Base-by-base conservation (phyloP, 2,888 invertebrate genomes). In the Tolmerus cingulatus region DNA sequence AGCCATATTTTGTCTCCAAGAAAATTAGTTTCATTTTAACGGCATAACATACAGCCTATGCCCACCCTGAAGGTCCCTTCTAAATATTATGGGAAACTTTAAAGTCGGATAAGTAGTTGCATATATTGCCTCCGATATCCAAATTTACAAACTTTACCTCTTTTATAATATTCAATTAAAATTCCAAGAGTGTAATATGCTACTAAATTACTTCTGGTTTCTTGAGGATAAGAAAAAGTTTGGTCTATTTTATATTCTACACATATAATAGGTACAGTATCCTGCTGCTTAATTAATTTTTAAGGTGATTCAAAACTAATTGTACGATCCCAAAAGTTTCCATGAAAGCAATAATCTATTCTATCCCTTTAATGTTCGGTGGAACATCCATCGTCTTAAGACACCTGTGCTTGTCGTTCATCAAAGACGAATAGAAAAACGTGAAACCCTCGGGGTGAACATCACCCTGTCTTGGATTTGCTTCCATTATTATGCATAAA, bases 401-500 rank as follows among this genome's bases (percentile, higher is more conserved):
- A 79, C 79, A 79, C 79, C 79, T 37, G 79, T 14, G 79, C 43
- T 14, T 9, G 46, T 66, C 66, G 66, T 66, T 66, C 66, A 66
- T 66, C 79, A 79, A 46, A 79, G 43, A 23, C 43, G 23, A 43
- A 46, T 14, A 43, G 46, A 27, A 79, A 23, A 27, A 66, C 27
- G 19, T 55, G 23, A 78, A 34, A 43, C 43, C 23, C 79, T 79
- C 27, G 12, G 46, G 79, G 46, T 79, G 79, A 19, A 46, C 46
- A 79, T 19, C 79, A 43, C 43, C 79, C 40, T 2, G 79, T 27
- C 27, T 1, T 27, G 14, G 46, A 27, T 79, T 79, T 46, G 43
- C 79, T 27, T 46, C 43, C 7, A 79, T 79, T 79, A 79, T 79
- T 79, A 79, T 79, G 79, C 79, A 79, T 43, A 79, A 79, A 79